Percentiles rank a stretch among this genome's conserved stretches.
Evolutionary conservation across 2,888 invertebrate genomes (phyloP).

Genomic region (Diarsia mendica): DNA sequence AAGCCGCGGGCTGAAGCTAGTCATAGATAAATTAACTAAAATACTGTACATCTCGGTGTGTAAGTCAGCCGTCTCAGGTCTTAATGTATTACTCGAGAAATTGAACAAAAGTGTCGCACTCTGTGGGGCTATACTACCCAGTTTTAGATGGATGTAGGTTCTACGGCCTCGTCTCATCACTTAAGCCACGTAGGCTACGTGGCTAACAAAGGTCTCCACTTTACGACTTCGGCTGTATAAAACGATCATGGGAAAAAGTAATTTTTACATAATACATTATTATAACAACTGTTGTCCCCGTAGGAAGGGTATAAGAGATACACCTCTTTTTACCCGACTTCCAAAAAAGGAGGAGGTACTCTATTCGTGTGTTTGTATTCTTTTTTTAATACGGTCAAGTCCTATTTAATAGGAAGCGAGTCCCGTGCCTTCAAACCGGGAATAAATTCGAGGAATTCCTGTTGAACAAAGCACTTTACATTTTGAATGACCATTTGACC

Average conservation of each 20-base stretch:
- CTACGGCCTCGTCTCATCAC: background rate
- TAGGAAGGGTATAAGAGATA: too few relatives aligned
- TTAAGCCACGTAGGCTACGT: background rate
- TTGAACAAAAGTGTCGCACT: constrained; percentile 55
- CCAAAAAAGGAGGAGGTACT: too few relatives aligned
- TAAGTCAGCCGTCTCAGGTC: constrained; percentile 20
- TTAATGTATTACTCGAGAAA: constrained; percentile 57
- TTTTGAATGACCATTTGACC: background rate
- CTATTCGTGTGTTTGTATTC: too few relatives aligned
- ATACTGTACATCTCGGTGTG: constrained; percentile 27
- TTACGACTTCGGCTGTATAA: background rate
- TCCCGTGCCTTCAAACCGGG: background rate
- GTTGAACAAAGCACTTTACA: background rate
- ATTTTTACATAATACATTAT: background rate
- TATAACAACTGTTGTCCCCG: background rate
- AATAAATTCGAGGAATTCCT: background rate
- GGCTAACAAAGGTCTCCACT: background rate
- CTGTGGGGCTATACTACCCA: constrained; percentile 16
- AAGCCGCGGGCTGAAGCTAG: too few relatives aligned
- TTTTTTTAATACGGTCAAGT: background rate
- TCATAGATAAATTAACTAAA: too few relatives aligned
- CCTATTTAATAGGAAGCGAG: background rate
- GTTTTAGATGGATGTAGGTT: constrained; percentile 5
- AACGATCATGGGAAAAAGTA: background rate
- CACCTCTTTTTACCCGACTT: background rate